These are phyloP conservation scores for Ptilonorhynchus violaceus DNA, from an alignment of 2,113 vertebrate species.

Conservation along the genomic window DNA sequence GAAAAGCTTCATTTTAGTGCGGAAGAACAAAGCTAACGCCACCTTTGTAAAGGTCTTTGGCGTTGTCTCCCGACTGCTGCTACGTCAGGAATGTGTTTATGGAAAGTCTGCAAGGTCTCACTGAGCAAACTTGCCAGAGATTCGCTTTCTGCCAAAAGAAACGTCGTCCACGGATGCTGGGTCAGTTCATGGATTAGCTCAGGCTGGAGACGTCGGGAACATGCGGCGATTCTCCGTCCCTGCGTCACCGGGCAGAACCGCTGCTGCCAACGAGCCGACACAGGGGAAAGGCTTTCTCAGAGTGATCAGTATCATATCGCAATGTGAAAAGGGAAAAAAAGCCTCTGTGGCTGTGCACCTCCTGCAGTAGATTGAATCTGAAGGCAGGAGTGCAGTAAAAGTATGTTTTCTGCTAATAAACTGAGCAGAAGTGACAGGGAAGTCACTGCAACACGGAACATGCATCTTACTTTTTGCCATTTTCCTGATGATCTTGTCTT, in stretches of 20 bases:
- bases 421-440: conserved; percentile 51
- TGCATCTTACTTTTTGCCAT: conserved; percentile 10
- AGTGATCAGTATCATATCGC: not conserved
- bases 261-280: not conserved
- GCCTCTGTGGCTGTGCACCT: not conserved
- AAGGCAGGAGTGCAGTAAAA: conserved; percentile 40
- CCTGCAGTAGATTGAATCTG: conserved; percentile 33
- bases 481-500: conserved; percentile 28
- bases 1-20: not conserved
- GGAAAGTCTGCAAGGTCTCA: conserved; percentile 15
- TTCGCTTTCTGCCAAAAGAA: not conserved
- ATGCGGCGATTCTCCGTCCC: not conserved
- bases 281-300: not conserved
- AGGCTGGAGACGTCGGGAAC: not conserved
- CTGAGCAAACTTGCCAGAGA: not conserved
- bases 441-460: not conserved
- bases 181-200: not conserved
- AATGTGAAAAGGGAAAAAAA: not conserved
- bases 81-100: conserved; percentile 18
- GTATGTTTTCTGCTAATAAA: conserved; percentile 37
- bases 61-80: not conserved
- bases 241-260: not conserved
- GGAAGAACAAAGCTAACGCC: not conserved
- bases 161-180: not conserved
- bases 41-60: not conserved